Evolutionary conservation across 2,888 invertebrate species (phyloP), one percentile per base, ranked within the genome.

Genomic region (Choreutis nemorana): DNA sequence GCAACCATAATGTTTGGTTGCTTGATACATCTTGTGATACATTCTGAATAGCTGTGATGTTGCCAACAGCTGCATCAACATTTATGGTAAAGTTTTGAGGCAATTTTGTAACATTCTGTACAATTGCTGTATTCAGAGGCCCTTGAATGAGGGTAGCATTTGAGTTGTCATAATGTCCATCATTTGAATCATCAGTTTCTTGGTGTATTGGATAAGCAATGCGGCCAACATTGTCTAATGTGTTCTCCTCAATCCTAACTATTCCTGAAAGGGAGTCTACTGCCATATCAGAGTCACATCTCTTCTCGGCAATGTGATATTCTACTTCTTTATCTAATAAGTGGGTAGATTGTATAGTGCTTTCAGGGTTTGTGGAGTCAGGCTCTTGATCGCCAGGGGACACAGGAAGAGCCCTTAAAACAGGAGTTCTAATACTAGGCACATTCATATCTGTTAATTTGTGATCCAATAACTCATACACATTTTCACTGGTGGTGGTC

Each of bases 401-500:
- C 31, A 64, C 36, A 45, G 73, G 62, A 42, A 75, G 54, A 38
- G 72, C 63, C 63, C 72, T 62, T 36, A 77, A 50, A 35, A 77
- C 68, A 41, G 73, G 75, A 49, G 75, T 65, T 52, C 75, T 64
- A 41, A 73, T 65, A 54, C 67, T 72, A 42, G 67, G 60, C 46
- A 70, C 48, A 59, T 67, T 75, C 75, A 79, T 78, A 45, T 70
- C 65, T 50, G 61, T 63, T 75, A 78, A 48, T 75, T 73, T 68
- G 49, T 68, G 65, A 52, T 73, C 79, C 70, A 71, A 61, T 46
- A 67, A 60, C 42, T 66, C 65, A 61, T 62, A 72, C 36, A 70
- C 63, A 59, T 64, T 70, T 65, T 77, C 73, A 75, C 61, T 72
- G 78, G 78, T 56, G 79, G 78, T 60, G 78, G 78, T 53, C 77